These are phyloP conservation scores for Tinamus guttatus DNA, from an alignment of 2,113 vertebrate genomes.

Conservation along the genomic window DNA sequence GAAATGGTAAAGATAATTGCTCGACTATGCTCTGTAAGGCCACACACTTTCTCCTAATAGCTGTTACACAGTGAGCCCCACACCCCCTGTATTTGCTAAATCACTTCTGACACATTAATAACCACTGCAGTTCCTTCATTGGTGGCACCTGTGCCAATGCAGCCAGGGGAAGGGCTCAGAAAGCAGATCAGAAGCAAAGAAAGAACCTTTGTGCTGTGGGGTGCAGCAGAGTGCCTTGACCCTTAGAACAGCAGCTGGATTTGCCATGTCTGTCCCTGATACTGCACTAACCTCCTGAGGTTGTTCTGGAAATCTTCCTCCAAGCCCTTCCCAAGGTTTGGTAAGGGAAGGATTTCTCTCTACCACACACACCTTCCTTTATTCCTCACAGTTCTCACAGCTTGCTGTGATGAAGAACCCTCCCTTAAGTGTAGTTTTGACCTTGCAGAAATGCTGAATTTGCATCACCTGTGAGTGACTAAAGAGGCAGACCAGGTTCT, in stretches of 20 bases:
- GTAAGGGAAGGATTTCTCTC: neutral
- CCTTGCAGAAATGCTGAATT: neutral
- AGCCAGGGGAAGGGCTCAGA: neutral
- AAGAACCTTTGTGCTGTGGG: neutral
- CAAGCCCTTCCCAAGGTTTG: neutral
- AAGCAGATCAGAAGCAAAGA: neutral
- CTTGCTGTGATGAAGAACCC: neutral
- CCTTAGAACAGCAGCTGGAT: neutral
- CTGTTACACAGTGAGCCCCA: neutral
- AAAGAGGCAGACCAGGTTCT: neutral
- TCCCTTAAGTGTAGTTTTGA: neutral
- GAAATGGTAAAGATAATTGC: conserved; percentile 86
- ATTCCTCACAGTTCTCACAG: neutral
- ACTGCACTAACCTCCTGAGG: neutral
- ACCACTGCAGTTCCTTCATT: neutral
- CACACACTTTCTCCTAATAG: neutral
- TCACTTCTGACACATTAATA: neutral
- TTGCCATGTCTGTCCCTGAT: neutral
- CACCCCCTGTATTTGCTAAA: neutral
- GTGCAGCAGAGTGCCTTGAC: neutral
- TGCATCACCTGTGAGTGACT: neutral
- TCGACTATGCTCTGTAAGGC: no score
- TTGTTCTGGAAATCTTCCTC: neutral
- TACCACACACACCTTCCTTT: neutral
- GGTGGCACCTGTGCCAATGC: neutral